Evolutionary conservation across 1,140 invertebrate species (phyloP).

Genomic region (Calliopsis andreniformis): DNA sequence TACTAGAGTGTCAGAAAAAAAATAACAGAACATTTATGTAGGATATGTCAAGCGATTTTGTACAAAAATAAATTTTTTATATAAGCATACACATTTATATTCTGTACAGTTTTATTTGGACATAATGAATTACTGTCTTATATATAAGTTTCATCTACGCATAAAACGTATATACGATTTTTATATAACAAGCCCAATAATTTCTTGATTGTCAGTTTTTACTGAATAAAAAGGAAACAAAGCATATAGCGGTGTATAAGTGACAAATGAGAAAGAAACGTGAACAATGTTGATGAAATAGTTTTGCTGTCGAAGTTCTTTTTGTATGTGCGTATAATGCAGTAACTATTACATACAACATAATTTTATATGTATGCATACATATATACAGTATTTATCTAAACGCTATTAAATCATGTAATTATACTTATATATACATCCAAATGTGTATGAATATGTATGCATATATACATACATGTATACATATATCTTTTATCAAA

Average conservation of each 20-base stretch:
- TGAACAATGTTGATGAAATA: conserved; percentile 45
- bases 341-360: conserved; percentile 41
- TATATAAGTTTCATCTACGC: conserved; percentile 37
- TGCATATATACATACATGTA: conserved; percentile 15
- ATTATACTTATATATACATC: conserved; percentile 20
- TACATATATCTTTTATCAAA: conserved; percentile 47
- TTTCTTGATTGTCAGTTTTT: conserved; percentile 22
- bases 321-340: conserved; percentile 29
- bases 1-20: conserved; percentile 18
- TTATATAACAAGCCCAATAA: conserved; percentile 31
- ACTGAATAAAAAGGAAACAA: not conserved
- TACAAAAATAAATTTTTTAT: conserved; percentile 50
- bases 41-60: conserved; percentile 35
- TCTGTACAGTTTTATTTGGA: conserved; percentile 50
- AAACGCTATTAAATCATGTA: conserved; percentile 27
- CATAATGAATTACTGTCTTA: conserved; percentile 33
- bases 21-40: conserved; percentile 34
- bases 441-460: conserved; percentile 39
- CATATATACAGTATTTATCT: conserved; percentile 33
- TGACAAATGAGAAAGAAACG: conserved; percentile 34
- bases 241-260: not conserved
- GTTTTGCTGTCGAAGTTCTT: conserved; percentile 45
- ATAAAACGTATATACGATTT: conserved; percentile 22
- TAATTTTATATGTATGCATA: conserved; percentile 44
- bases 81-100: conserved; percentile 53